These are phyloP conservation scores for Palythoa caribaeorum DNA, from an alignment of 92 coral and sea anemone species.

Conservation along the genomic window DNA sequence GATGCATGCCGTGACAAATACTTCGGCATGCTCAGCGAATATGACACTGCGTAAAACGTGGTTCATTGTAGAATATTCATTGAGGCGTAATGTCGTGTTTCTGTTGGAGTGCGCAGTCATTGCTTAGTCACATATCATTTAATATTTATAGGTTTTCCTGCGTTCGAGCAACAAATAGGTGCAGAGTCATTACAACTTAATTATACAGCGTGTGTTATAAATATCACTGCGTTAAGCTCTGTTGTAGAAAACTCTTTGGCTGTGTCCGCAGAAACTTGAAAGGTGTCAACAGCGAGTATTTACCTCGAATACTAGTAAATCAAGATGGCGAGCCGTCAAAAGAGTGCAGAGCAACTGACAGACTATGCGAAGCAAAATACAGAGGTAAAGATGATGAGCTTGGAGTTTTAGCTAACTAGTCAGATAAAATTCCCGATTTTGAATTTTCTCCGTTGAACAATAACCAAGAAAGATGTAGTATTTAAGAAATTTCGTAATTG, in stretches of 20 bases:
- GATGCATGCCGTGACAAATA: slow-evolving; percentile 6
- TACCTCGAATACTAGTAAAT: background rate
- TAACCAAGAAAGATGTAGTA: too few species aligned
- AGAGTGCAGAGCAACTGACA: slow-evolving; percentile 8
- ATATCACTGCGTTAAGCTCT: background rate
- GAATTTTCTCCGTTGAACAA: background rate
- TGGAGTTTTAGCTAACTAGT: background rate
- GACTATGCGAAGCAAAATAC: slow-evolving; percentile 19
- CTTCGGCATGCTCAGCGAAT: background rate
- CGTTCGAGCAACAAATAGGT: background rate
- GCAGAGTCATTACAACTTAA: slow-evolving; percentile 4
- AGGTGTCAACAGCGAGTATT: background rate
- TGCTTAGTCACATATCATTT: background rate
- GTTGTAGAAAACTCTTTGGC: background rate
- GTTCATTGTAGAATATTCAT: too few species aligned
- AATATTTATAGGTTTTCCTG: background rate
- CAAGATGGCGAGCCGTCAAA: slow-evolving; percentile 29
- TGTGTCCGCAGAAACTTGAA: background rate
- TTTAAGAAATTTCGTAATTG: too few species aligned
- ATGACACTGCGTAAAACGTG: background rate
- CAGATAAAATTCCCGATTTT: background rate
- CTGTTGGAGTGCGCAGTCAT: background rate
- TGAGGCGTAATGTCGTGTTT: too few species aligned
- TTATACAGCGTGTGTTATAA: background rate
- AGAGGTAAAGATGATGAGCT: background rate